These are phyloP conservation scores for Stomatorhinus ivindoensis DNA, from an alignment of 2,113 vertebrate species.

Conservation along the genomic window DNA sequence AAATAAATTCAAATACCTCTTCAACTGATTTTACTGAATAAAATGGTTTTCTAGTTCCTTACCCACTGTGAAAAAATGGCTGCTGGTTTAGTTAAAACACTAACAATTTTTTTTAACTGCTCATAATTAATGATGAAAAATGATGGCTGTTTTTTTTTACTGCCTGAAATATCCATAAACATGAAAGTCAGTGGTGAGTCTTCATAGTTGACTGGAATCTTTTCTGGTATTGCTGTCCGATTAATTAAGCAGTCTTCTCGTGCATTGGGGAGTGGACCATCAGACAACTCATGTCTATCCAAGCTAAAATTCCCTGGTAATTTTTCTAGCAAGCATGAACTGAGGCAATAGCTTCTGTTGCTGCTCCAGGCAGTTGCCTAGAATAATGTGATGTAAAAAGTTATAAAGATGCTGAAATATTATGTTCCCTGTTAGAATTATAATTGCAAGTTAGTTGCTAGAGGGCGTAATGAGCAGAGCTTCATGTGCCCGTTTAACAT, in stretches of 20 bases:
- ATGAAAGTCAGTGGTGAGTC: background rate
- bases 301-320: background rate
- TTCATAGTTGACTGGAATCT: background rate
- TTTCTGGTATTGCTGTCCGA: background rate
- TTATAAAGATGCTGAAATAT: slow-evolving; percentile 5
- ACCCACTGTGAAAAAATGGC: background rate
- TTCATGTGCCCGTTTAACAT: background rate
- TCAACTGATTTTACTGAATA: background rate
- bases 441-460: background rate
- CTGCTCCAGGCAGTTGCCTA: background rate
- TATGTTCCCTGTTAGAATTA: background rate
- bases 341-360: background rate
- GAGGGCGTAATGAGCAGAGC: background rate
- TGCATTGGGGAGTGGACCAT: background rate
- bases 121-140: background rate
- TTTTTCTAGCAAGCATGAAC: background rate
- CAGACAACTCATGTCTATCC: background rate
- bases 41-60: background rate
- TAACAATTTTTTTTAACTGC: background rate
- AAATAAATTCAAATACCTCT: background rate
- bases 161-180: background rate
- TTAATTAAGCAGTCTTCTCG: background rate
- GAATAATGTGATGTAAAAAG: background rate
- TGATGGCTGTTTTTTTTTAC: background rate
- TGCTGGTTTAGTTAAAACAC: background rate